Evolutionary conservation across 2,888 invertebrate species (phyloP).

Genomic region (Melanchra persicariae): DNA sequence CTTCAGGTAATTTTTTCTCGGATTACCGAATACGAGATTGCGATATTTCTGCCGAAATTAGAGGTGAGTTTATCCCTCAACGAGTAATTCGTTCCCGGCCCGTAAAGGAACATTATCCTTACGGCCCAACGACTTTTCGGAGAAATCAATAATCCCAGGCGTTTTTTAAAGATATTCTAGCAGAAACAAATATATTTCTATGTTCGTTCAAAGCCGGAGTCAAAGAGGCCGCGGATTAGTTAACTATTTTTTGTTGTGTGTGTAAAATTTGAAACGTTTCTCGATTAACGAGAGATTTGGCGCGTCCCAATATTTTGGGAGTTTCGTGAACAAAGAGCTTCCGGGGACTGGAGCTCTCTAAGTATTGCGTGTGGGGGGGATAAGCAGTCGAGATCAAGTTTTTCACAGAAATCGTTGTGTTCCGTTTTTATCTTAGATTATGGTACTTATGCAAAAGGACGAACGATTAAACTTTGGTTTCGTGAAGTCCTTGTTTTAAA

Average conservation of each 20-base stretch:
- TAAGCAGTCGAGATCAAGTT: slow-evolving; percentile 81
- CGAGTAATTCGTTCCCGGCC: slow-evolving; percentile 87
- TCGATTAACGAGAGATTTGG: slow-evolving; percentile 86
- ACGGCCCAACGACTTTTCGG: slow-evolving; percentile 83
- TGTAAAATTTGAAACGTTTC: slow-evolving; percentile 86
- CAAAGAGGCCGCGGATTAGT: slow-evolving; percentile 89
- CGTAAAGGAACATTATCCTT: slow-evolving; percentile 86
- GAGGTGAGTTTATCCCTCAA: slow-evolving; percentile 87
- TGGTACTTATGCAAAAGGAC: slow-evolving; percentile 65
- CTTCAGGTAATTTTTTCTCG: slow-evolving; percentile 83
- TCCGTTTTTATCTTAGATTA: slow-evolving; percentile 65
- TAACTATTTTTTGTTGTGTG: slow-evolving; percentile 80
- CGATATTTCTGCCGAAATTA: slow-evolving; percentile 83
- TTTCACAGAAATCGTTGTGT: slow-evolving; percentile 75
- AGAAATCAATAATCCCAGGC: slow-evolving; percentile 88
- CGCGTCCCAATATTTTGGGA: slow-evolving; percentile 81
- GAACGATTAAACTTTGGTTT: slow-evolving; percentile 31
- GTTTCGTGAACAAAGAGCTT: slow-evolving; percentile 84
- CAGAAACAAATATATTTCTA: slow-evolving; percentile 86
- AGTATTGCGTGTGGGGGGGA: slow-evolving; percentile 79
- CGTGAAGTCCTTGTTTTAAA: slow-evolving; percentile 43
- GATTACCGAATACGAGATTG: slow-evolving; percentile 79
- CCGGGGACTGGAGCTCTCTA: slow-evolving; percentile 81
- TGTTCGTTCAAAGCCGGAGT: slow-evolving; percentile 76
- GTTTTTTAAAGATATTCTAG: slow-evolving; percentile 84